Conservation (phyloP, 37 sponge, comb jelly and placozoan genomes). For the Aphrocallistes beatrix region DNA sequence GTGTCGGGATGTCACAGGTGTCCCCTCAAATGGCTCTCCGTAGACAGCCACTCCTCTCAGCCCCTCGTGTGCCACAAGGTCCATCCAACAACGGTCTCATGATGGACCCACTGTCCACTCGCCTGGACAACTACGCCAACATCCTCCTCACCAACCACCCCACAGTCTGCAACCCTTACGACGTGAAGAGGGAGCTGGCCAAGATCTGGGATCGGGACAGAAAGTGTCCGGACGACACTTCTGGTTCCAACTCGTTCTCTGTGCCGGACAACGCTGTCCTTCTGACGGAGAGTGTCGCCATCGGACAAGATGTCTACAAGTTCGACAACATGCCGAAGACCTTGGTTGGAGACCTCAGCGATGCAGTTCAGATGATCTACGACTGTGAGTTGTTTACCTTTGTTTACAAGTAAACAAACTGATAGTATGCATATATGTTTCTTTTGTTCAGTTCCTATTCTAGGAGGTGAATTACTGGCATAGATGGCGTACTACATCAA, state of each 20-base stretch:
- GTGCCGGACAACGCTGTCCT: neutral
- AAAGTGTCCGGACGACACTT: neutral
- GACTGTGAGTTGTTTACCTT: neutral
- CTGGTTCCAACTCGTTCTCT: neutral
- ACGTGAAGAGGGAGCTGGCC: neutral
- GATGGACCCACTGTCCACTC: neutral
- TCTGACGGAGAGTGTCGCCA: neutral
- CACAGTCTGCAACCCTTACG: neutral
- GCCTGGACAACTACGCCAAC: neutral
- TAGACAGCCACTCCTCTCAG: neutral
- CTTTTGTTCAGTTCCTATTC: no score
- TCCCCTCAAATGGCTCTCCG: no score
- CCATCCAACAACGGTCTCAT: neutral
- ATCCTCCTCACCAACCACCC: neutral
- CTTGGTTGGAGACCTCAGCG: neutral
- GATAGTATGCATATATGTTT: no score
- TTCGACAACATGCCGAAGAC: conserved; percentile 15
- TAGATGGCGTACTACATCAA: no score
- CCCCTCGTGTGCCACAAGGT: neutral
- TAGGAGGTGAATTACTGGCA: no score
- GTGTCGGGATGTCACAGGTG: no score
- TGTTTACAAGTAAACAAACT: no score
- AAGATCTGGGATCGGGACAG: neutral
- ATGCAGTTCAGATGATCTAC: neutral
- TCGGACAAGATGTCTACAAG: conserved; percentile 8